phyloP scores from a whole-genome alignment of 2,113 vertebrate species.

The Archocentrus centrarchus region DNA sequence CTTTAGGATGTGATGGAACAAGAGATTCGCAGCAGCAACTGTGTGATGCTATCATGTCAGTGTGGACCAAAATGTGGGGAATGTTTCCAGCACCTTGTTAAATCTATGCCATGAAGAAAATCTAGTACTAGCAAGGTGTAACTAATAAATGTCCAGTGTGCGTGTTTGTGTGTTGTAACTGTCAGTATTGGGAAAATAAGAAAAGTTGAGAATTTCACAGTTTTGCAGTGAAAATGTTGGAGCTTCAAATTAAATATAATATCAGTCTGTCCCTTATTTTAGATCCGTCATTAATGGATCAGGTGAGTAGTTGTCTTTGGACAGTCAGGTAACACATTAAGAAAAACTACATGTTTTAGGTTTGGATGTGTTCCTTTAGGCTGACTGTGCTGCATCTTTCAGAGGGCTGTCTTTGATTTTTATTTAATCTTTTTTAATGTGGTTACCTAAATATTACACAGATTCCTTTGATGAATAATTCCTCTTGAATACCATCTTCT shows the following conservation, averaged over 20 bases:
- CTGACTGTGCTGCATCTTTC: slow-evolving; percentile 11
- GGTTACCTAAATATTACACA: slow-evolving; percentile 62
- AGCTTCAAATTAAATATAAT: neutral
- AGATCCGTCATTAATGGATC: neutral
- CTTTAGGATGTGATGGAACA: neutral
- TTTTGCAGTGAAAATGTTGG: accelerated
- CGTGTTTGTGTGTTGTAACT: neutral
- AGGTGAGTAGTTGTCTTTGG: neutral
- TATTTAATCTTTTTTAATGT: neutral
- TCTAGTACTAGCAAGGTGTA: neutral
- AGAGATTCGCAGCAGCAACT: no score
- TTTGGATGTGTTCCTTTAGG: slow-evolving; percentile 16
- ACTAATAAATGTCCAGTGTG: neutral
- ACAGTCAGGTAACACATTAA: neutral
- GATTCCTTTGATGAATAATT: slow-evolving; percentile 74
- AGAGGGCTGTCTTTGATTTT: neutral
- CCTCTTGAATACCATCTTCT: slow-evolving; percentile 52
- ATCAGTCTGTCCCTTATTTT: neutral
- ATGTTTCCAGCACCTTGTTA: neutral
- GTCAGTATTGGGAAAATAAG: neutral
- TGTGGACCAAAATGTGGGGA: neutral
- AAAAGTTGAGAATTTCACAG: neutral
- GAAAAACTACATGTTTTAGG: neutral
- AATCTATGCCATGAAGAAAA: neutral
- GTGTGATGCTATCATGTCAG: neutral